Evolutionary conservation across 2,888 invertebrate genomes (phyloP).

Genomic region (Cryptocephalus moraei): DNA sequence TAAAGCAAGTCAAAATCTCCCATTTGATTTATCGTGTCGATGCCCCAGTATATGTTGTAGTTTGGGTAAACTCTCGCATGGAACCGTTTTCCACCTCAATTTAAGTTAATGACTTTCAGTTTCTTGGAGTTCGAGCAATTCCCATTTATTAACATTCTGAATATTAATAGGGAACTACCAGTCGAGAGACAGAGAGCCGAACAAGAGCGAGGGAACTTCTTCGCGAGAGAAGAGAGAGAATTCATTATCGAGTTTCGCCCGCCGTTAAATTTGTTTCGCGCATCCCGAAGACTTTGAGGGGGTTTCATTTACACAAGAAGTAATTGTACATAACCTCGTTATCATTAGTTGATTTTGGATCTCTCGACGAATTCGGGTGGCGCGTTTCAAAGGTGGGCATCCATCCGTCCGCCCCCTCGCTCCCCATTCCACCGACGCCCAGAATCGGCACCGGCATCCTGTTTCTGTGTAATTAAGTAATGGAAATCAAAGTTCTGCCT

Average conservation of each 20-base stretch:
- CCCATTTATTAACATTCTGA: too few species aligned
- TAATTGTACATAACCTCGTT: slow-evolving; percentile 41
- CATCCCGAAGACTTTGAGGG: not conserved
- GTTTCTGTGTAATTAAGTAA: slow-evolving; percentile 40
- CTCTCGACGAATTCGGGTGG: slow-evolving; percentile 31
- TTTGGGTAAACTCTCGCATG: too few species aligned
- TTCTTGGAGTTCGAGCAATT: not conserved
- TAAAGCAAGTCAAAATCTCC: too few species aligned
- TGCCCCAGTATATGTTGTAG: too few species aligned
- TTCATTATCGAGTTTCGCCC: not conserved
- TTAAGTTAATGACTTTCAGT: not conserved
- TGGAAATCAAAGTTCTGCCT: slow-evolving; percentile 39
- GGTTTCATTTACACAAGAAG: not conserved
- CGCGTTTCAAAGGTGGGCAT: slow-evolving; percentile 1
- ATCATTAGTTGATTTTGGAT: slow-evolving; percentile 38
- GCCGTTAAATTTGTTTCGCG: not conserved
- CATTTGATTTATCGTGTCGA: too few species aligned
- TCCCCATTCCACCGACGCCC: slow-evolving; percentile 3
- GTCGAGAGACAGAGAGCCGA: too few species aligned
- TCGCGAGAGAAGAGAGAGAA: not conserved
- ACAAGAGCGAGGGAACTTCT: not conserved
- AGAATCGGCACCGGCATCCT: slow-evolving; percentile 24
- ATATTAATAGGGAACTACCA: too few species aligned
- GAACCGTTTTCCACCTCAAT: not conserved
- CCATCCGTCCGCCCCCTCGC: not conserved